Percentiles rank a stretch among this genome's conserved stretches.
Evolutionary conservation across 2,888 invertebrate genomes (phyloP).

Genomic region (Apodemia zela): DNA sequence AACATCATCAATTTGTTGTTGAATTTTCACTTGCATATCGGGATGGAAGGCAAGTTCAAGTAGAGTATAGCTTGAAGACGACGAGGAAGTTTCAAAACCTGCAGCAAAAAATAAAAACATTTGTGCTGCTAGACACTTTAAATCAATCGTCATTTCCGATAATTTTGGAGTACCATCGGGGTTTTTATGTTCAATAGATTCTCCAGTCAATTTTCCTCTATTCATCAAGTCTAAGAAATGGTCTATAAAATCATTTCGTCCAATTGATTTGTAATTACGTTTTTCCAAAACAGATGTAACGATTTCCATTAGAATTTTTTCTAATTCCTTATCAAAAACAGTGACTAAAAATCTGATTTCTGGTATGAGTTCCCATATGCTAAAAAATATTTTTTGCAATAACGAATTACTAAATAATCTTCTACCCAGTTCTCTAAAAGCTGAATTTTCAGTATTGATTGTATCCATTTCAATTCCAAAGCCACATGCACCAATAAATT

Average conservation of each 20-base stretch:
- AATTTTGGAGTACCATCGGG: slow-evolving; percentile 45
- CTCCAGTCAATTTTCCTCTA: slow-evolving; percentile 50
- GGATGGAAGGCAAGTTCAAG: slow-evolving; percentile 60
- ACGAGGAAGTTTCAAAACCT: slow-evolving; percentile 70
- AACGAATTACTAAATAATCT: slow-evolving; percentile 56
- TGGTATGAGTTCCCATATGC: slow-evolving; percentile 45
- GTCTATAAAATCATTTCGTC: slow-evolving; percentile 46
- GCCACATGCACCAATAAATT: slow-evolving; percentile 66
- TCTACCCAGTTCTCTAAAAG: slow-evolving; percentile 59
- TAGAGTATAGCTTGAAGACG: slow-evolving; percentile 57
- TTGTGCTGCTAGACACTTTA: slow-evolving; percentile 49
- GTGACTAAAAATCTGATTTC: slow-evolving; percentile 36
- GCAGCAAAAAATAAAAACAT: slow-evolving; percentile 61
- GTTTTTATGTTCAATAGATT: slow-evolving; percentile 48
- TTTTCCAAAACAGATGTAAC: slow-evolving; percentile 45
- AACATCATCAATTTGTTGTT: slow-evolving; percentile 57
- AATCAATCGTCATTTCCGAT: slow-evolving; percentile 48
- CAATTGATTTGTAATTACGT: slow-evolving; percentile 48
- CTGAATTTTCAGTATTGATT: slow-evolving; percentile 56
- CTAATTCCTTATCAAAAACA: slow-evolving; percentile 32
- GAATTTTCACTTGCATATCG: slow-evolving; percentile 52
- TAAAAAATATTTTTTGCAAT: slow-evolving; percentile 47
- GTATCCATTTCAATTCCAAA: slow-evolving; percentile 66
- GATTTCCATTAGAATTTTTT: slow-evolving; percentile 38
- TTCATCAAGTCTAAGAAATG: slow-evolving; percentile 42